These are phyloP conservation scores for Eulemur rufifrons DNA, from an alignment of 2,113 vertebrate species.

Conservation along the genomic window DNA sequence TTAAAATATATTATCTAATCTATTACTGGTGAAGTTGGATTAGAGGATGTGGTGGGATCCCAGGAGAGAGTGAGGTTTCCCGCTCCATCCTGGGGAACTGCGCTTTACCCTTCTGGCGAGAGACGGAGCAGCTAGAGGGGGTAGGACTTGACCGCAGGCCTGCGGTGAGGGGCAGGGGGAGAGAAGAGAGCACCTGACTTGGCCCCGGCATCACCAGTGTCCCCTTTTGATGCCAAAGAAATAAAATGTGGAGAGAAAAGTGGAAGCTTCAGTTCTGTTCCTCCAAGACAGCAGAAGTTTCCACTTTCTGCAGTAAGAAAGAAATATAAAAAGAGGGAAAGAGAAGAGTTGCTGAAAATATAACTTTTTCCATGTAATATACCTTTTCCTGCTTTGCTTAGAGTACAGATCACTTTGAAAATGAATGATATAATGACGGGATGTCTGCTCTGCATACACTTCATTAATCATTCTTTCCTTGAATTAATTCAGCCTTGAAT, in stretches of 20 bases:
- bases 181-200: background rate
- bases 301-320: background rate
- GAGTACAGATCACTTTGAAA: background rate
- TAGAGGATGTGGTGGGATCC: background rate
- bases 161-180: background rate
- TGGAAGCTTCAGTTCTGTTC: background rate
- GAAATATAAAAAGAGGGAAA: background rate
- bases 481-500: background rate
- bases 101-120: background rate
- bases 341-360: background rate
- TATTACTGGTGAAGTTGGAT: background rate
- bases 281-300: background rate
- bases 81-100: background rate
- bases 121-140: background rate
- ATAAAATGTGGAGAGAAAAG: background rate
- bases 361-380: background rate
- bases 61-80: background rate
- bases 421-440: background rate
- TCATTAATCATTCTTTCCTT: background rate
- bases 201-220: background rate
- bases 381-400: background rate
- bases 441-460: background rate
- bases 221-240: background rate
- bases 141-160: background rate
- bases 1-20: background rate